Evolutionary conservation across 2,113 vertebrate genomes (phyloP), one percentile per base, ranked within the genome.

Genomic region (Dunckerocampus dactyliophorus): DNA sequence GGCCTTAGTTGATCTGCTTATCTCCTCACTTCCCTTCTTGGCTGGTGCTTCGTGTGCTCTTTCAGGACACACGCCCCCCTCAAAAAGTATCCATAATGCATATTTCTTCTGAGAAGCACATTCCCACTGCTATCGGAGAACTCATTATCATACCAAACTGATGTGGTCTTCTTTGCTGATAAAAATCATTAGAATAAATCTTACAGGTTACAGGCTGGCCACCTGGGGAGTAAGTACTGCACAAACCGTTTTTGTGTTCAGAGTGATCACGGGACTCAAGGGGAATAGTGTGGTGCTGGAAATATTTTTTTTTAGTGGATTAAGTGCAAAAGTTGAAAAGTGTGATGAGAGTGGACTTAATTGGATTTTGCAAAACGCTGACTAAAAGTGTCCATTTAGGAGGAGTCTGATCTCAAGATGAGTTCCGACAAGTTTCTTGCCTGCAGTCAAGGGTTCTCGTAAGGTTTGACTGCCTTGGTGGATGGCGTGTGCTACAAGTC

Each of bases 121-220:
- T 59, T 66, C 59, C 69, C 19, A n/a, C 59, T 54, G 39, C 47
- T 53, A 63, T 74, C 47, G 63, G 52, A 42, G 22, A 20, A 22
- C 55, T 75, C 20, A 46, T 76, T 77, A 75, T 58, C 59, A 71
- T 75, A 46, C 51, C 28, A 61, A 59, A 63, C 21, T 4, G 39
- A 55, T 57, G 37, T 20, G 15, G 54, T 76, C 21, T 59, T 46
- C 15, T 34, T 34, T 34, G 22, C 34, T 58, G 50, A 77, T 67
- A 45, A 72, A 80, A 82, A 84, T 67, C 43, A 70, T 63, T 46
- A 55, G 14, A 67, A 85, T 77, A 73, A 66, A 76, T 87, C 17
- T 71, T 76, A 80, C 63, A 71, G 50, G 71, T 64, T 72, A 20
- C 16, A 21, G 9, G 12, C 24, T 8, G 24, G 67, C n/a, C 71